Evolutionary conservation across 2,888 invertebrate genomes (phyloP).

Genomic region (Eupithecia pulchellata): DNA sequence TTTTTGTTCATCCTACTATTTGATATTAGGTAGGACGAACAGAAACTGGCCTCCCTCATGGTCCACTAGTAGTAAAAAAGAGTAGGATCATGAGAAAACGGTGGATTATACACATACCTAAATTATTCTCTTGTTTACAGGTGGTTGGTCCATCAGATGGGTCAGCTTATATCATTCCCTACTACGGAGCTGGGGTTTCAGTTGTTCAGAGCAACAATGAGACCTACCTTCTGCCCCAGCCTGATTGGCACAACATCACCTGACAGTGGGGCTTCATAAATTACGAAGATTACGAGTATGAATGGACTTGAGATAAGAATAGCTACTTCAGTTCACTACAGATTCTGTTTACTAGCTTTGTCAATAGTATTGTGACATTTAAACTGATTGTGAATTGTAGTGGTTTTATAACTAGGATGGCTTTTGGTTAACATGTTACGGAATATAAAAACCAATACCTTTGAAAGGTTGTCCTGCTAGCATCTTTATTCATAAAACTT

Average conservation of each 20-base stretch:
- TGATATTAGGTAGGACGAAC: no score
- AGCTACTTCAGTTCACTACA: background rate
- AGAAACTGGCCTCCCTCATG: no score
- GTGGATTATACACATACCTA: no score
- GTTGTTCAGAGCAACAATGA: slow-evolving; percentile 93
- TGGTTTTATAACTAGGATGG: background rate
- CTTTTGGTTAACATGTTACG: background rate
- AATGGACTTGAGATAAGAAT: slow-evolving; percentile 65
- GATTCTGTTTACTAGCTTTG: background rate
- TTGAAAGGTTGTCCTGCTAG: background rate
- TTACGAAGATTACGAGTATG: slow-evolving; percentile 79
- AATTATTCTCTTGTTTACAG: slow-evolving; percentile 56
- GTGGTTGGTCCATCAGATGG: slow-evolving; percentile 97
- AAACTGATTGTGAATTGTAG: background rate
- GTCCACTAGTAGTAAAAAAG: no score
- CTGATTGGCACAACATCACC: slow-evolving; percentile 89
- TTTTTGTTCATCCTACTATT: no score
- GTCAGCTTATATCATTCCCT: slow-evolving; percentile 96
- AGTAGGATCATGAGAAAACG: no score
- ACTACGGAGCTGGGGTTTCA: slow-evolving; percentile 94
- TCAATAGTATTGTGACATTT: background rate
- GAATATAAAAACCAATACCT: background rate
- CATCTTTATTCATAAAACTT: background rate
- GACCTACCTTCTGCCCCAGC: slow-evolving; percentile 92
- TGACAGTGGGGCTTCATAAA: slow-evolving; percentile 84